Conservation (phyloP, 2,888 invertebrate genomes). For the Drosophila yooni region DNA sequence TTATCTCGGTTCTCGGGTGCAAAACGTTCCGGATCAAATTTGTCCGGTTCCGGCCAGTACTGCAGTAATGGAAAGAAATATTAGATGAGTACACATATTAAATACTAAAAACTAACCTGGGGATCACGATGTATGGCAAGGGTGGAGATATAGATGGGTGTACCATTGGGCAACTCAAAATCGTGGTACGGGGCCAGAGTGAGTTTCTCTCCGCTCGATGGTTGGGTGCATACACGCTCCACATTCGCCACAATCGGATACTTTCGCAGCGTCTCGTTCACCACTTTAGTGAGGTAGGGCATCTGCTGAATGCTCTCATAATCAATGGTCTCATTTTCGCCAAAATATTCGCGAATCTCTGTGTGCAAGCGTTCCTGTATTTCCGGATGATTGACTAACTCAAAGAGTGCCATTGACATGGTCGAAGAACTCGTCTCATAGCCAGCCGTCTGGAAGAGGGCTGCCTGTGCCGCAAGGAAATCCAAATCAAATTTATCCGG, state of each 20-base stretch:
- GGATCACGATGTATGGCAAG: slow-evolving; percentile 74
- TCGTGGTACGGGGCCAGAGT: slow-evolving; percentile 69
- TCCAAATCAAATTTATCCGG: slow-evolving; percentile 50
- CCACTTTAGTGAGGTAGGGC: slow-evolving; percentile 84
- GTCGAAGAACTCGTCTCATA: slow-evolving; percentile 83
- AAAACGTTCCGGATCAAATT: slow-evolving; percentile 77
- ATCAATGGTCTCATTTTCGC: slow-evolving; percentile 70
- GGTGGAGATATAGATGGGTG: slow-evolving; percentile 72
- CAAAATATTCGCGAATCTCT: slow-evolving; percentile 82
- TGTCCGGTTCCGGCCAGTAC: slow-evolving; percentile 75
- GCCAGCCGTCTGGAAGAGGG: slow-evolving; percentile 82
- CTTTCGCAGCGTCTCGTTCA: slow-evolving; percentile 76
- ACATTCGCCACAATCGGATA: slow-evolving; percentile 73
- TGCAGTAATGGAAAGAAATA: slow-evolving; percentile 12
- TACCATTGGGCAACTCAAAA: slow-evolving; percentile 65
- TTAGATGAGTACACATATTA: neutral
- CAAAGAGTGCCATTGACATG: slow-evolving; percentile 83
- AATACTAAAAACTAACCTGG: slow-evolving; percentile 45
- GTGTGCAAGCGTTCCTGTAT: slow-evolving; percentile 83
- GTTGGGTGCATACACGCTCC: slow-evolving; percentile 72
- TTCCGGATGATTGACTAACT: slow-evolving; percentile 82
- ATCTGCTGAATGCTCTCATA: slow-evolving; percentile 84
- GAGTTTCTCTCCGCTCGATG: slow-evolving; percentile 56
- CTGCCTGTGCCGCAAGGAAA: slow-evolving; percentile 80
- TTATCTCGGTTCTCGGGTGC: slow-evolving; percentile 64